Evolutionary conservation across 2,888 invertebrate species (phyloP).

Genomic region (Sussaba pulchella): DNA sequence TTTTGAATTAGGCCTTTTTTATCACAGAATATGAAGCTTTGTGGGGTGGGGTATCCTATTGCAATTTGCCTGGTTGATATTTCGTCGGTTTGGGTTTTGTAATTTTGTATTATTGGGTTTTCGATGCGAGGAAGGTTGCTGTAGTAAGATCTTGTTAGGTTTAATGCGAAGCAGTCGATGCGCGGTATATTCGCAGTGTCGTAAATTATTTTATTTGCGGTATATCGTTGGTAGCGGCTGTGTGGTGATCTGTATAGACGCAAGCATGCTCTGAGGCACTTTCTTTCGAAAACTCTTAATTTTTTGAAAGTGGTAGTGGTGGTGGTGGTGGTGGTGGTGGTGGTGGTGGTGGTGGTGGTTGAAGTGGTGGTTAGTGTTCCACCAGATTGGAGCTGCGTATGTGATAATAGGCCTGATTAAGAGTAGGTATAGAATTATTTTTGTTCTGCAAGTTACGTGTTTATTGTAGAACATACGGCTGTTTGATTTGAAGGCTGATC

Average conservation of each 20-base stretch:
- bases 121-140: no score
- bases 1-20: background rate
- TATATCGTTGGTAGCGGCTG: no score
- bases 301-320: background rate
- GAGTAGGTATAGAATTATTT: background rate
- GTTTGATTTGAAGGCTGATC: no score
- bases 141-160: background rate
- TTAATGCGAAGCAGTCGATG: constrained; percentile 14
- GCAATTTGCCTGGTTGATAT: no score
- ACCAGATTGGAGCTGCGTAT: background rate
- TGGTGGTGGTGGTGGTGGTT: no score
- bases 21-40: background rate
- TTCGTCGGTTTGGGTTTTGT: no score
- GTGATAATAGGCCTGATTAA: background rate
- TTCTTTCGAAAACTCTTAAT: background rate
- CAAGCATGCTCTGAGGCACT: background rate
- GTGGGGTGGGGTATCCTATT: background rate
- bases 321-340: no score
- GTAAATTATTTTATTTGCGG: constrained; percentile 5
- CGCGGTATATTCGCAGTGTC: constrained; percentile 7
- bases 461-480: no score
- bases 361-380: background rate
- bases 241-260: background rate
- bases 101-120: no score
- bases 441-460: no score